Percentiles rank a stretch among this genome's conserved stretches.
Conservation (phyloP, 2,113 vertebrate genomes). For the Thunnus thynnus region DNA sequence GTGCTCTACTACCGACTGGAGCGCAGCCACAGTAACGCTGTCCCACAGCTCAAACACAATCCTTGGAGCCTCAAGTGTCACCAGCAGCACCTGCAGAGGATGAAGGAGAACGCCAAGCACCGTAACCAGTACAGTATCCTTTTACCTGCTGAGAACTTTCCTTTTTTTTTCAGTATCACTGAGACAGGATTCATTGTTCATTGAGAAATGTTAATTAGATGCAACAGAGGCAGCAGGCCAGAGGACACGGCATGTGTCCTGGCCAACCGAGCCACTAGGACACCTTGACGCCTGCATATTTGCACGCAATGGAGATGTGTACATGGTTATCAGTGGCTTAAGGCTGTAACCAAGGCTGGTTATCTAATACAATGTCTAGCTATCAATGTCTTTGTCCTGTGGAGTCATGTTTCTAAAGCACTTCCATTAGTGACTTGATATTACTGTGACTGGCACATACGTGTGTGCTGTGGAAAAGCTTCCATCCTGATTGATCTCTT, state of each 20-base stretch:
- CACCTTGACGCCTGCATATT: background rate
- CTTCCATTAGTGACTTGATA: conserved; percentile 23
- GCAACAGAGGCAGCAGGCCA: background rate
- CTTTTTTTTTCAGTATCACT: background rate
- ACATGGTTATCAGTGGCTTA: background rate
- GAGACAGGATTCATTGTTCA: background rate
- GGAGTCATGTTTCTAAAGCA: conserved; percentile 19
- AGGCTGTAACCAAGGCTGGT: background rate
- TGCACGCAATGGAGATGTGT: background rate
- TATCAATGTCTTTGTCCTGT: conserved; percentile 39
- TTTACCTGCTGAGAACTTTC: conserved; percentile 60
- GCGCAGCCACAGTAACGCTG: conserved; percentile 91
- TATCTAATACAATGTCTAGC: background rate
- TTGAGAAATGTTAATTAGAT: no score
- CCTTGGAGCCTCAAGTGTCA: conserved; percentile 99
- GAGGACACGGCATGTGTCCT: background rate
- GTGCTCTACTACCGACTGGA: conserved; percentile 93
- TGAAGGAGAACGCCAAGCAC: conserved; percentile 98
- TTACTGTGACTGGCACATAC: background rate
- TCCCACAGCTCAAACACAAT: conserved; percentile 96
- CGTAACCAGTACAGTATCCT: conserved; percentile 99
- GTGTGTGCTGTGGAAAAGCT: background rate
- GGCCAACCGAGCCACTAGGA: background rate
- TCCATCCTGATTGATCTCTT: background rate
- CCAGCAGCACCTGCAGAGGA: conserved; percentile 96